Evolutionary conservation across 2,797 vertebrate genomes (phyloP).

Genomic region (Sebastes diploproa): DNA sequence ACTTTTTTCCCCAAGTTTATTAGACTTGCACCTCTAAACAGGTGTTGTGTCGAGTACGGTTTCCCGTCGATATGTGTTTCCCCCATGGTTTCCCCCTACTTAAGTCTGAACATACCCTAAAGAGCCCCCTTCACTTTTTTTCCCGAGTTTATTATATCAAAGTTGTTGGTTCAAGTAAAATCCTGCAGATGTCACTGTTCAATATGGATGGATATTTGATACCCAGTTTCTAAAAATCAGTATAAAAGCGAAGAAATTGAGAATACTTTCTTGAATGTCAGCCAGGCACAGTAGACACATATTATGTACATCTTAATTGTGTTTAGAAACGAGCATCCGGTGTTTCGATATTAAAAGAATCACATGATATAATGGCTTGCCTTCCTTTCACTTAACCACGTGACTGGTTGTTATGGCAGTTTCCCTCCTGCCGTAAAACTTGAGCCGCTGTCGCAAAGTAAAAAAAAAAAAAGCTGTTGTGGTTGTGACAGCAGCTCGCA

Average conservation of each 20-base stretch:
- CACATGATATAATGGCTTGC: background rate
- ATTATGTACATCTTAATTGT: background rate
- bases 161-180: background rate
- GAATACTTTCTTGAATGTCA: background rate
- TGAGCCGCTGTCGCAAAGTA: background rate
- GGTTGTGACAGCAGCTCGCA: conserved; percentile 28
- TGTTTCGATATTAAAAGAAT: background rate
- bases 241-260: background rate
- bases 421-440: conserved; percentile 50
- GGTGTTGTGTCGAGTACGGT: too few relatives aligned
- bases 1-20: too few relatives aligned
- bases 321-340: background rate
- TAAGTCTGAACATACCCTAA: too few relatives aligned
- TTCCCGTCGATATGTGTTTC: too few relatives aligned
- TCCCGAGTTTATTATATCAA: background rate
- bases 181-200: conserved; percentile 22
- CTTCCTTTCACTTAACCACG: background rate
- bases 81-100: too few relatives aligned
- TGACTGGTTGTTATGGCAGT: conserved; percentile 30
- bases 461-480: conserved; percentile 1
- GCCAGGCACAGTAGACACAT: background rate
- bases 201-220: background rate
- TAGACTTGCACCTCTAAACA: too few relatives aligned
- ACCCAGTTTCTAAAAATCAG: background rate
- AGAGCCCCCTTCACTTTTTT: too few relatives aligned